phyloP scores from a whole-genome alignment of 2,113 vertebrate genomes.

The Dicerorhinus sumatrensis region DNA sequence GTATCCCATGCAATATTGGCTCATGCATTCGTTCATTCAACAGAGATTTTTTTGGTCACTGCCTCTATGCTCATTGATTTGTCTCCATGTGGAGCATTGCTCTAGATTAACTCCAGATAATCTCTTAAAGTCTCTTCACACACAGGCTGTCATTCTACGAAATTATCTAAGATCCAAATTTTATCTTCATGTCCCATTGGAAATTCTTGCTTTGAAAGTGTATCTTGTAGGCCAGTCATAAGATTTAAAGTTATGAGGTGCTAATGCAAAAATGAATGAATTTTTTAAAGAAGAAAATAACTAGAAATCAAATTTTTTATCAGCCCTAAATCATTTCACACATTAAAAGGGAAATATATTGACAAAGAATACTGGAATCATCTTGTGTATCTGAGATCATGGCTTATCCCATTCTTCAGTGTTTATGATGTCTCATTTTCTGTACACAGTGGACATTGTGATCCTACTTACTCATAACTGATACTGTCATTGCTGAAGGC shows the following conservation, averaged over 20 bases:
- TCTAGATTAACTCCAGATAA: not conserved
- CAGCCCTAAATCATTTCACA: not conserved
- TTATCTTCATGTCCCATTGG: not conserved
- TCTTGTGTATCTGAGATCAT: not conserved
- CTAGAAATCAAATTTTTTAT: not conserved
- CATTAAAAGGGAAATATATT: not conserved
- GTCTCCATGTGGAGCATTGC: not conserved
- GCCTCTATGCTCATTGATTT: not conserved
- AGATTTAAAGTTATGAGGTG: not conserved
- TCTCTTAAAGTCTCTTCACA: not conserved
- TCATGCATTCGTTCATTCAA: not conserved
- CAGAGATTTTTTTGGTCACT: not conserved
- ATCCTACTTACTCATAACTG: not conserved
- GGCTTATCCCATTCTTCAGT: not conserved
- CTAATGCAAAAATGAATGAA: not conserved
- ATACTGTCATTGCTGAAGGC: not conserved
- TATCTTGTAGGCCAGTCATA: not conserved
- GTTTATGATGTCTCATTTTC: not conserved
- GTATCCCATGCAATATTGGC: not conserved
- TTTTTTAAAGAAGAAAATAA: not conserved
- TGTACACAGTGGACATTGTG: not conserved
- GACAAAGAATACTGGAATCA: not conserved
- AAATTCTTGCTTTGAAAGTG: slow-evolving; percentile 1
- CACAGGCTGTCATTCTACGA: not conserved
- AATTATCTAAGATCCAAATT: not conserved